Conservation (phyloP, 2,888 invertebrate genomes). For the Dicyrtoma fusca region DNA sequence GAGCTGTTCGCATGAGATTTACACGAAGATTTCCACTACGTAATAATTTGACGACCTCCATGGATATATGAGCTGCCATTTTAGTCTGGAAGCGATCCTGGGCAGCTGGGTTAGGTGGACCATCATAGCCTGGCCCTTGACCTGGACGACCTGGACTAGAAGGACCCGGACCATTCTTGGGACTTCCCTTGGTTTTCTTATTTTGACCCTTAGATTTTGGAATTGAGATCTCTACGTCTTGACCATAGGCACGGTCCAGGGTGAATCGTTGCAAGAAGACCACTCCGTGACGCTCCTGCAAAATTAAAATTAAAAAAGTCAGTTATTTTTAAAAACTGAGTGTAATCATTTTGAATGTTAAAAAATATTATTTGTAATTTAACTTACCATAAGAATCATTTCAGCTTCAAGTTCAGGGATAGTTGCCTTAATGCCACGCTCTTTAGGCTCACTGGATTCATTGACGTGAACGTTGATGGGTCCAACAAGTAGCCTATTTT, state of each 20-base stretch:
- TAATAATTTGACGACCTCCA: constrained; percentile 56
- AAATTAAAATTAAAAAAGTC: constrained; percentile 1
- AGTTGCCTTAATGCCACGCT: constrained; percentile 54
- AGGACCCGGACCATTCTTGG: constrained; percentile 21
- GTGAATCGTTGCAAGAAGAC: constrained; percentile 56
- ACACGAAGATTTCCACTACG: constrained; percentile 54
- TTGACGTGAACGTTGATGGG: constrained; percentile 53
- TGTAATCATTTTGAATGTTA: background rate
- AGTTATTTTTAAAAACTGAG: background rate
- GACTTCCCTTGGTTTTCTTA: constrained; percentile 39
- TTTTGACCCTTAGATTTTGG: constrained; percentile 52
- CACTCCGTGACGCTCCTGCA: constrained; percentile 56
- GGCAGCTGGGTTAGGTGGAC: constrained; percentile 48
- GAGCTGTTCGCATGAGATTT: constrained; percentile 55
- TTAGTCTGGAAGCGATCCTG: constrained; percentile 53
- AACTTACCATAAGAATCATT: constrained; percentile 52
- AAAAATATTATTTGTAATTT: background rate
- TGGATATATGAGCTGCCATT: constrained; percentile 56
- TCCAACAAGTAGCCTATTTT: constrained; percentile 51
- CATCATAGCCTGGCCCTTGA: constrained; percentile 31
- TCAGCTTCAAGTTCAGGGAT: constrained; percentile 56
- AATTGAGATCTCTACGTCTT: constrained; percentile 57
- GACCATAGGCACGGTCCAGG: constrained; percentile 55
- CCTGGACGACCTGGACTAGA: constrained; percentile 22
- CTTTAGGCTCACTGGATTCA: constrained; percentile 55